These are phyloP conservation scores for Thamnaconus septentrionalis DNA, from an alignment of 2,113 vertebrate species.

Conservation along the genomic window DNA sequence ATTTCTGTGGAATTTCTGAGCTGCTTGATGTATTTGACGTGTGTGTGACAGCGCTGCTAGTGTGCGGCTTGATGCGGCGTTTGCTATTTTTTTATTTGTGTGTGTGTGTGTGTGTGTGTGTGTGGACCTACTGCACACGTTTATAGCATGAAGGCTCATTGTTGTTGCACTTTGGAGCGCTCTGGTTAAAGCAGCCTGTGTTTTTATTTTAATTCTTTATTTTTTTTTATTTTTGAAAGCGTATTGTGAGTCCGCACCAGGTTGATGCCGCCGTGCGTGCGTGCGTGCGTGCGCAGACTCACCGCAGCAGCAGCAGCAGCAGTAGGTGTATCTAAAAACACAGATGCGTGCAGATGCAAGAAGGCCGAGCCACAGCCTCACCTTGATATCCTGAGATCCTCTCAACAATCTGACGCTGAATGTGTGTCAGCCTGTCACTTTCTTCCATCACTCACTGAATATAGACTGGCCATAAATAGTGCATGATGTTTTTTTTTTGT, in stretches of 20 bases:
- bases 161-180: slow-evolving; percentile 7
- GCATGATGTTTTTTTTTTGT: slow-evolving; percentile 76
- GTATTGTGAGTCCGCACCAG: too few species aligned
- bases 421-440: slow-evolving; percentile 77
- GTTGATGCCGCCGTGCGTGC: too few species aligned
- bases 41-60: slow-evolving; percentile 80
- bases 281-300: too few species aligned
- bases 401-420: slow-evolving; percentile 79
- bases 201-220: neutral
- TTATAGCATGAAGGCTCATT: slow-evolving; percentile 22
- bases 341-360: slow-evolving; percentile 35
- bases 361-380: slow-evolving; percentile 63
- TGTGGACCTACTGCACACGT: slow-evolving; percentile 19
- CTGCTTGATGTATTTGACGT: slow-evolving; percentile 88
- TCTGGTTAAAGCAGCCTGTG: slow-evolving; percentile 38
- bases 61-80: slow-evolving; percentile 78
- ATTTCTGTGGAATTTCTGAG: slow-evolving; percentile 83
- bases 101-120: slow-evolving; percentile 29
- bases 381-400: slow-evolving; percentile 81
- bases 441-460: slow-evolving; percentile 70
- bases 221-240: too few species aligned
- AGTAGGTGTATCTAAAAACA: slow-evolving; percentile 16
- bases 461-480: slow-evolving; percentile 76
- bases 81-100: slow-evolving; percentile 64
- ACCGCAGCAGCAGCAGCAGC: neutral